phyloP scores from a whole-genome alignment of 2,113 vertebrate genomes.

The Pandion haliaetus region DNA sequence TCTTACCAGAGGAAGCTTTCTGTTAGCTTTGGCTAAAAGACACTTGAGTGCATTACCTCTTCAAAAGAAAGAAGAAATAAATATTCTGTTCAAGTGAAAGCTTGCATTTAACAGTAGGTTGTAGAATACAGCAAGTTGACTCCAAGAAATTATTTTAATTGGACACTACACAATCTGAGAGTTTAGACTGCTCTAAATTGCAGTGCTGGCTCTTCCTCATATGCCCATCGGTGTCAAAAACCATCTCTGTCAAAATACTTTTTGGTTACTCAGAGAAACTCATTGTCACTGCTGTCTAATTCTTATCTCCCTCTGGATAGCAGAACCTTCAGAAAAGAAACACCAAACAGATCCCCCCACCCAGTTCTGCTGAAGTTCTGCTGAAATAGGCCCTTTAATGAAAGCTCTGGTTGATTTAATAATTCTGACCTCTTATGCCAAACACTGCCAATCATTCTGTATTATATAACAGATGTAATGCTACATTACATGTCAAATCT shows the following conservation, averaged over 20 bases:
- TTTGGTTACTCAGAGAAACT: background rate
- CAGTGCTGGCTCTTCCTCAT: background rate
- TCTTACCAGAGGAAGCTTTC: background rate
- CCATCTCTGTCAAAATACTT: background rate
- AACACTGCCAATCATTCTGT: background rate
- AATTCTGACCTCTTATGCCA: background rate
- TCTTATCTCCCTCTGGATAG: background rate
- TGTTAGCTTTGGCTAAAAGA: background rate
- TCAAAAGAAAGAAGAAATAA: background rate
- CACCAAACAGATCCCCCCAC: background rate
- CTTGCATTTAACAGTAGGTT: background rate
- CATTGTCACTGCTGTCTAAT: background rate
- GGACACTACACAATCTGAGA: background rate
- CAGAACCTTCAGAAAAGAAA: background rate
- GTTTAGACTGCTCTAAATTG: background rate
- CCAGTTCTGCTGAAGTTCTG: background rate
- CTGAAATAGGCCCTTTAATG: background rate
- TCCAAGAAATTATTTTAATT: background rate
- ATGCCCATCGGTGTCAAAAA: background rate
- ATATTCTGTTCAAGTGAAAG: background rate
- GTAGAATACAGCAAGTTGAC: background rate
- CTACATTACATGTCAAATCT: background rate
- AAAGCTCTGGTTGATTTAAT: background rate
- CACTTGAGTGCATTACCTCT: background rate
- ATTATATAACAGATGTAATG: background rate